phyloP scores from a whole-genome alignment of 2,888 invertebrate species.

The Ecdyonurus torrentis region DNA sequence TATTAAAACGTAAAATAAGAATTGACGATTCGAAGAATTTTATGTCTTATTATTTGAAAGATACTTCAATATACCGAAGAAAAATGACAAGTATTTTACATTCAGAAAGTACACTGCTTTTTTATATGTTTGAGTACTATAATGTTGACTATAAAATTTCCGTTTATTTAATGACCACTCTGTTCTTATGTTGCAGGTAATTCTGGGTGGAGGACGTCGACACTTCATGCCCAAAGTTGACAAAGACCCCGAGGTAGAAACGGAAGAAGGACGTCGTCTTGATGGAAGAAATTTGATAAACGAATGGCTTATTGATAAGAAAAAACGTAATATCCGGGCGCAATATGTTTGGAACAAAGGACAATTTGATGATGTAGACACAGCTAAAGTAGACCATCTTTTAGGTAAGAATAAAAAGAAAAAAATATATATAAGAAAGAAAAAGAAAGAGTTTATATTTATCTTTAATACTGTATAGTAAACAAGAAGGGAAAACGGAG shows the following conservation, averaged over 20 bases:
- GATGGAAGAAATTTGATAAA: constrained; percentile 65
- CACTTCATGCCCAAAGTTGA: constrained; percentile 58
- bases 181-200: constrained; percentile 35
- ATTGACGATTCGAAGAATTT: too few species aligned
- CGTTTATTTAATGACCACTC: background rate
- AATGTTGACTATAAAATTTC: background rate
- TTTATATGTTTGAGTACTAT: too few species aligned
- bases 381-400: constrained; percentile 51
- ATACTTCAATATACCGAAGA: too few species aligned
- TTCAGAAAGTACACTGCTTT: too few species aligned
- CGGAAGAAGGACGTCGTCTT: constrained; percentile 50
- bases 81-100: too few species aligned
- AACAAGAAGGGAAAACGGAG: too few species aligned
- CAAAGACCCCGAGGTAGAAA: constrained; percentile 48
- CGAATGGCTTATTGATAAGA: constrained; percentile 62
- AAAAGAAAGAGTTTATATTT: too few species aligned
- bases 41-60: too few species aligned
- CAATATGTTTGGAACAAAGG: constrained; percentile 59
- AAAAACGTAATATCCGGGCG: constrained; percentile 43
- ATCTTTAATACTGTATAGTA: too few species aligned
- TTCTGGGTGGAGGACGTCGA: constrained; percentile 60
- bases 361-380: constrained; percentile 50
- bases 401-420: constrained; percentile 55
- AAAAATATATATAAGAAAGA: background rate
- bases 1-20: too few species aligned